Conservation (phyloP, 2,113 vertebrate species). For the Hiodon alosoides region DNA sequence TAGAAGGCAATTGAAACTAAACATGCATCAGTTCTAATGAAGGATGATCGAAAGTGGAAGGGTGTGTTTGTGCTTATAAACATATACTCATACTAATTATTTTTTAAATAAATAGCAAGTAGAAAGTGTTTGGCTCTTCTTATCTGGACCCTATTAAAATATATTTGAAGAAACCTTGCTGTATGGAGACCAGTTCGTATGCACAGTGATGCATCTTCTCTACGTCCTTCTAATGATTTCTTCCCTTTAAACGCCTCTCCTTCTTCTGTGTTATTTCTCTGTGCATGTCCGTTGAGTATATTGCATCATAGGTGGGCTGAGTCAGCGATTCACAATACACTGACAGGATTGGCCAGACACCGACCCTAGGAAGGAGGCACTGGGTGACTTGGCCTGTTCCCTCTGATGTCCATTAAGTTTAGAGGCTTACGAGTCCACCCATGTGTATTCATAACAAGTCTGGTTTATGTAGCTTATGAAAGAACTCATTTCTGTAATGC, state of each 20-base stretch:
- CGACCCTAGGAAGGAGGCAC: slow-evolving; percentile 26
- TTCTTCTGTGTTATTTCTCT: neutral
- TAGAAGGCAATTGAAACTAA: neutral
- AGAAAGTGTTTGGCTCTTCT: too few species aligned
- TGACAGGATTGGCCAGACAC: slow-evolving; percentile 25
- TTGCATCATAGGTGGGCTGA: neutral
- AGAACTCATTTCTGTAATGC: slow-evolving; percentile 56
- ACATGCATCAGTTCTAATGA: too few species aligned
- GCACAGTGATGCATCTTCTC: too few species aligned
- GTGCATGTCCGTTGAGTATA: neutral
- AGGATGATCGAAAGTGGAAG: too few species aligned
- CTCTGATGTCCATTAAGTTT: slow-evolving; percentile 26
- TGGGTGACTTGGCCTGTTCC: slow-evolving; percentile 41
- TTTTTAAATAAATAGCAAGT: too few species aligned
- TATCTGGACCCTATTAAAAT: too few species aligned
- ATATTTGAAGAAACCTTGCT: too few species aligned
- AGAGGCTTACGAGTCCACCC: slow-evolving; percentile 31
- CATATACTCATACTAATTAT: too few species aligned
- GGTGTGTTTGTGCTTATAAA: too few species aligned
- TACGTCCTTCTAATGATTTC: too few species aligned
- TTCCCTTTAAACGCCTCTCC: too few species aligned
- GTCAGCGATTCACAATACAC: neutral
- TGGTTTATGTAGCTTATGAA: slow-evolving; percentile 40
- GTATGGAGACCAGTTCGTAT: too few species aligned
- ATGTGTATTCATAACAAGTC: slow-evolving; percentile 37